Evolutionary conservation across 2,888 invertebrate genomes (phyloP), one percentile per base, ranked within the genome.

Genomic region (Odontocolon sp.): DNA sequence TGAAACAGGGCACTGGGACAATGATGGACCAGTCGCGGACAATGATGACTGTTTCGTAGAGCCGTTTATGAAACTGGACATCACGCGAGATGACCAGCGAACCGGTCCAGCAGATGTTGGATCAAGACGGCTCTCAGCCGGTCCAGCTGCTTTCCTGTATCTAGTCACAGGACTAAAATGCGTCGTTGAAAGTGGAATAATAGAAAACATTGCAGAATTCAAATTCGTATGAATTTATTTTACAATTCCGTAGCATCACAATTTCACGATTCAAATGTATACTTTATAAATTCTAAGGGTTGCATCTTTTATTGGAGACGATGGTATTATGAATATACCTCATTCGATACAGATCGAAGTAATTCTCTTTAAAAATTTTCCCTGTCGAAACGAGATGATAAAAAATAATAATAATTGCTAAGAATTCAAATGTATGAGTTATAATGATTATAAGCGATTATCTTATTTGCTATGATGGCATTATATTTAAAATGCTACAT

Each of bases 91-190:
- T 87, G 87, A 87, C 83, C 85, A 85, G 87, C 88, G 88, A 89
- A 87, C 87, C 83, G 77, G 87, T 85, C 85, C 81, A 87, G 89
- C 90, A 90, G 90, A 90, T 90, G 90, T 87, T 71, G 72, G 66
- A 52, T 74, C 80, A 74, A 70, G 64, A 77, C 59, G 47, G 31
- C 69, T 71, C 50, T 50, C 69, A 73, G 79, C 77, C 84, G 86
- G 83, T 88, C 85, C 89, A 88, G 88, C 87, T 88, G 88, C 85
- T 80, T 78, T 69, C 72, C 26, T 52, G 42, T 33, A 45, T 68
- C 47, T 33, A 14, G 50, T 67, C 36, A 11, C 47, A 6, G 11
- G 8, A 56, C 26, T 42, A 9, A 18, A 56, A 56, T 33, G 50
- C 16, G 11, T 23, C 16, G 54, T 64, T 11, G 33, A 61, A 23